Evolutionary conservation across 2,888 invertebrate species (phyloP).

Genomic region (Subacronicta megacephala): DNA sequence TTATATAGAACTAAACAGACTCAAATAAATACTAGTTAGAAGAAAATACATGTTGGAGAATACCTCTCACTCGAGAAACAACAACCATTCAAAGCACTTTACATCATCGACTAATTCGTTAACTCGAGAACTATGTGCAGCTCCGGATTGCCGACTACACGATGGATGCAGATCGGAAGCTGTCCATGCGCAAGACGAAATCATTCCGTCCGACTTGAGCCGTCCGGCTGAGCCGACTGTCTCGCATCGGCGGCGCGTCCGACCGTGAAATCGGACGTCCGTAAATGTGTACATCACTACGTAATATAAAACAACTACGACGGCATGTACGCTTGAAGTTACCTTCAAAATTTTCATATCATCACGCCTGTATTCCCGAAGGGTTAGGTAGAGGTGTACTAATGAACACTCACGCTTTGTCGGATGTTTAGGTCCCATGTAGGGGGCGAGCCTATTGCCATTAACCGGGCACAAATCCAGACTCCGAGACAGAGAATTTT

Average conservation of each 20-base stretch:
- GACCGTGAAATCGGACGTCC: slow-evolving; percentile 58
- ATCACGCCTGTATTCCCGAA: too few species aligned
- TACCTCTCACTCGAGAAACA: slow-evolving; percentile 2
- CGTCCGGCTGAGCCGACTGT: slow-evolving; percentile 38
- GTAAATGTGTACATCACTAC: slow-evolving; percentile 40
- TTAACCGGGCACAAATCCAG: too few species aligned
- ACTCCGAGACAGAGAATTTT: too few species aligned
- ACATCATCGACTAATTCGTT: slow-evolving; percentile 31
- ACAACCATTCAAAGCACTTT: slow-evolving; percentile 26
- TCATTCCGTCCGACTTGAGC: slow-evolving; percentile 64
- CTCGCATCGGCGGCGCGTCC: slow-evolving; percentile 53
- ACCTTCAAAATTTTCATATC: background rate
- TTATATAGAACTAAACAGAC: too few species aligned
- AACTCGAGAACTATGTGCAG: slow-evolving; percentile 48
- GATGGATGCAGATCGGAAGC: slow-evolving; percentile 48
- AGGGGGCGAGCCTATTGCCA: too few species aligned
- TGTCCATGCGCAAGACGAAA: slow-evolving; percentile 61
- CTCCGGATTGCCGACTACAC: slow-evolving; percentile 39
- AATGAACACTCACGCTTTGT: too few species aligned
- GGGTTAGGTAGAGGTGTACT: too few species aligned
- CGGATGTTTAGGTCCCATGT: too few species aligned
- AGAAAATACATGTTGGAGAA: background rate
- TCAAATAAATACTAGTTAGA: background rate
- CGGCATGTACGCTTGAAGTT: background rate
- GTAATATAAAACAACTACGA: slow-evolving; percentile 17